Evolutionary conservation across 2,888 invertebrate species (phyloP).

Genomic region (Scaptomyza cyrtandrae): DNA sequence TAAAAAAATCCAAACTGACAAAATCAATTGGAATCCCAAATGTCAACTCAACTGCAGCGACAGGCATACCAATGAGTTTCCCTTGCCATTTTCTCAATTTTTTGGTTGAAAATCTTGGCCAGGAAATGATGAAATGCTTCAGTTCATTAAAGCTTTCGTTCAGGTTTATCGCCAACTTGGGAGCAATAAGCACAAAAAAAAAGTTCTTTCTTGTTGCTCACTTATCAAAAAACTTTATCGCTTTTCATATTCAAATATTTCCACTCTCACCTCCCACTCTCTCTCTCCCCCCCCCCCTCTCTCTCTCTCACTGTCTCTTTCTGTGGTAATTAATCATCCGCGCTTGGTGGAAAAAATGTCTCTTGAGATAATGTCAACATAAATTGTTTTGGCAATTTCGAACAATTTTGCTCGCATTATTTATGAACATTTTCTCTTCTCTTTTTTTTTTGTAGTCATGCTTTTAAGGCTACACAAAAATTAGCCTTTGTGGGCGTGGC

Average conservation of each 20-base stretch:
- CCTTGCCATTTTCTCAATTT: not conserved
- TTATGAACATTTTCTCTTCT: constrained; percentile 64
- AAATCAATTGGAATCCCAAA: constrained; percentile 81
- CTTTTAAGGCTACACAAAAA: constrained; percentile 57
- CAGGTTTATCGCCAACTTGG: constrained; percentile 69
- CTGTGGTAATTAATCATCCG: constrained; percentile 70
- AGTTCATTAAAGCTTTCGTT: constrained; percentile 63
- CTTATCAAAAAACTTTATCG: constrained; percentile 66
- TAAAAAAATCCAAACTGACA: constrained; percentile 23
- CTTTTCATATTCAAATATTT: constrained; percentile 74
- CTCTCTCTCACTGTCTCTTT: not conserved
- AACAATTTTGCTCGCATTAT: constrained; percentile 82
- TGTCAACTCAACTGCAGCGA: constrained; percentile 70
- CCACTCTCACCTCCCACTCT: constrained; percentile 1
- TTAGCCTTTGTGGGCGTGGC: constrained; percentile 59
- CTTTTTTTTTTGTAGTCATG: not conserved
- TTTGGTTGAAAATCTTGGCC: constrained; percentile 23
- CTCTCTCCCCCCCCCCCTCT: too few relatives aligned
- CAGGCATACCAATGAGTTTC: constrained; percentile 65
- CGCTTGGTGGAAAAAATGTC: constrained; percentile 69
- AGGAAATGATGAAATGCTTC: constrained; percentile 66
- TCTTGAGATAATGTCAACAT: constrained; percentile 85
- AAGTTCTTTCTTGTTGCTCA: constrained; percentile 28
- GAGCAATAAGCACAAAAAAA: constrained; percentile 59
- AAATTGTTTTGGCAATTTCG: constrained; percentile 84